phyloP scores from a whole-genome alignment of 2,888 invertebrate species.

The Colostygia pectinataria region DNA sequence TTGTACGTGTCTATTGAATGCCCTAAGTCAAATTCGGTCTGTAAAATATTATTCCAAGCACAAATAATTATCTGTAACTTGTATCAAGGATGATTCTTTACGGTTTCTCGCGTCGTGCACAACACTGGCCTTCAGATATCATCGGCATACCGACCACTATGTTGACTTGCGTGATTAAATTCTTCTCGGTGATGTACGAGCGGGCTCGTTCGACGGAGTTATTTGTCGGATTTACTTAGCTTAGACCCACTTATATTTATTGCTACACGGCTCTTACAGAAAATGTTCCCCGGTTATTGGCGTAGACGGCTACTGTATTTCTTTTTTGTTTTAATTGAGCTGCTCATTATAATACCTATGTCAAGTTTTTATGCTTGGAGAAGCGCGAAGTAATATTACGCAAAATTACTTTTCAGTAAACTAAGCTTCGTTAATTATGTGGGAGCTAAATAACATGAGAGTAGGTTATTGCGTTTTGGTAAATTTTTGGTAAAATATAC shows the following conservation, averaged over 20 bases:
- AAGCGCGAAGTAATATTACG: not conserved
- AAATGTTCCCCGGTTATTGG: constrained; percentile 24
- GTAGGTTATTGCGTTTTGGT: too few relatives aligned
- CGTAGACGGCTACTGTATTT: constrained; percentile 27
- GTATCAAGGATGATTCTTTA: constrained; percentile 2
- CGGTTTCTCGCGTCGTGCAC: constrained; percentile 10
- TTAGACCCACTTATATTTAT: constrained; percentile 40
- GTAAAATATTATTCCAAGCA: not conserved
- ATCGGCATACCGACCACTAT: constrained; percentile 69
- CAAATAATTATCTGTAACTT: not conserved
- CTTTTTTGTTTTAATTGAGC: constrained; percentile 19
- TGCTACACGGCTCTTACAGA: constrained; percentile 32
- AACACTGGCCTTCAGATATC: constrained; percentile 58
- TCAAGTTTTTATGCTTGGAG: constrained; percentile 8
- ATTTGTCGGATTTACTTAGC: constrained; percentile 54
- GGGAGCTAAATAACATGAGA: too few relatives aligned
- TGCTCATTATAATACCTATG: constrained; percentile 4
- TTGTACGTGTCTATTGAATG: too few relatives aligned
- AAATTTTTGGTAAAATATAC: too few relatives aligned
- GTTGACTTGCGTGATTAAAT: constrained; percentile 76
- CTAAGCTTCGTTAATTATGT: not conserved
- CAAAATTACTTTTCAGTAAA: not conserved
- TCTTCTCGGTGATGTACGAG: constrained; percentile 62
- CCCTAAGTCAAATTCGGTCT: not conserved
- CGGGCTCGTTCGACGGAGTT: constrained; percentile 50